Base-by-base conservation (phyloP, 2,888 invertebrate genomes). In the Achlya flavicornis region DNA sequence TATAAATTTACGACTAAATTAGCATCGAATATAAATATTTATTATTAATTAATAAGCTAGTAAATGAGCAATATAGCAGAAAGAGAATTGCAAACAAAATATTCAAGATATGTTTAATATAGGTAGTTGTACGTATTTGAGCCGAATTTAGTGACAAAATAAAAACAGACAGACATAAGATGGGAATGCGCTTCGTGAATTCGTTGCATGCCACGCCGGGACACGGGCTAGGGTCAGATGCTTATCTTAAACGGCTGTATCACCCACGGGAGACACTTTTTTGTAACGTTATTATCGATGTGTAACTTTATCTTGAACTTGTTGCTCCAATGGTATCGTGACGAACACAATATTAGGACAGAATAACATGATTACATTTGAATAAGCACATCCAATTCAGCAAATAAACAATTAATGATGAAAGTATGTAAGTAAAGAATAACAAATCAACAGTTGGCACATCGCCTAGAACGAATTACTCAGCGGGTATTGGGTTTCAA, bases 201-300 rank as follows among this genome's bases (percentile, higher is more conserved):
- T 87, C 90, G 84, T 87, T 81, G 92, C 89, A 87, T 87, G 88
- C 90, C 89, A 76, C 80, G 84, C 77, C 84, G 86, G 82, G 86
- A 83, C 88, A 78, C 86, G 82, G 74, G 84, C 83, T 80, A 83
- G 88, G 92, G 89, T 91, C 93, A 91, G 93, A 93, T 93, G 87
- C 73, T 89, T 93, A 93, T 93, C 93, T 91, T 91, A 92, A 92
- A 91, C 92, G 92, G 87, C 92, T 93, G 93, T 92, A 91, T 92
- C 93, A 93, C 91, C 89, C 89, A 84, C 87, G 76, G 86, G 88
- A 91, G 91, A 93, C 91, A 92, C 91, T 91, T 93, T 92, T 92
- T 92, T 91, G 89, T 92, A 80, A 88, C 82, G 78, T 87, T 90
- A 89, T 89, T 88, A 90, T 89, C 85, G 85, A 90, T 81, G 80